phyloP scores from a whole-genome alignment of 2,113 vertebrate species.

The Eolophus roseicapilla region DNA sequence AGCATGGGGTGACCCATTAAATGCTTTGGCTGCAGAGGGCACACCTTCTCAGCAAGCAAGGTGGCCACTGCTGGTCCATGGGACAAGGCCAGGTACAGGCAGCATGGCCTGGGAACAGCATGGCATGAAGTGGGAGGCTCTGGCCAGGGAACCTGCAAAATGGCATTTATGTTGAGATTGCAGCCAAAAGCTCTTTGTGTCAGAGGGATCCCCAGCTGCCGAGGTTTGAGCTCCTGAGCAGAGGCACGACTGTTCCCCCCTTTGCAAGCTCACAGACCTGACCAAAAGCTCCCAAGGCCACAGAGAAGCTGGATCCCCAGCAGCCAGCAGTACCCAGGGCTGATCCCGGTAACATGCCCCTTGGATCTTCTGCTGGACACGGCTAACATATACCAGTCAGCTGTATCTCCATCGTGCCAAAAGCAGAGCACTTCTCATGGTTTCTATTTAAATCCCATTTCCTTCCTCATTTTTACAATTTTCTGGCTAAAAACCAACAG shows the following conservation, averaged over 20 bases:
- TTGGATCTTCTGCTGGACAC: background rate
- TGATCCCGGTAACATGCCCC: background rate
- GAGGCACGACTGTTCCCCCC: background rate
- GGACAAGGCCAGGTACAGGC: background rate
- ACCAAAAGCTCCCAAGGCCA: background rate
- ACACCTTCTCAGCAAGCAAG: slow-evolving; percentile 79
- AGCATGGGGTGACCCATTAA: background rate
- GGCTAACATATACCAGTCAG: background rate
- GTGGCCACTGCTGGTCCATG: slow-evolving; percentile 67
- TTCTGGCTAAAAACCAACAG: background rate
- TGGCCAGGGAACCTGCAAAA: slow-evolving; percentile 45
- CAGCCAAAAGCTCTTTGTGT: background rate
- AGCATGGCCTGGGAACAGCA: background rate
- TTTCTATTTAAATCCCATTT: background rate
- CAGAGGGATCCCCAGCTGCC: background rate
- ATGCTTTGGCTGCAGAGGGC: slow-evolving; percentile 62
- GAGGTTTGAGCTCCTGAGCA: background rate
- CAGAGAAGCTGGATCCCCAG: background rate
- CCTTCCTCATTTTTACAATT: background rate
- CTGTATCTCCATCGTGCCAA: background rate
- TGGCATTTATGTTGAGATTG: slow-evolving; percentile 54
- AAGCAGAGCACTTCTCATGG: background rate
- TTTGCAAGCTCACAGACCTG: background rate
- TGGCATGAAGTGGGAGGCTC: rapidly evolving
- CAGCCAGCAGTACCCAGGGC: background rate